phyloP scores from a whole-genome alignment of 2,113 vertebrate species.

The Ifrita kowaldi region DNA sequence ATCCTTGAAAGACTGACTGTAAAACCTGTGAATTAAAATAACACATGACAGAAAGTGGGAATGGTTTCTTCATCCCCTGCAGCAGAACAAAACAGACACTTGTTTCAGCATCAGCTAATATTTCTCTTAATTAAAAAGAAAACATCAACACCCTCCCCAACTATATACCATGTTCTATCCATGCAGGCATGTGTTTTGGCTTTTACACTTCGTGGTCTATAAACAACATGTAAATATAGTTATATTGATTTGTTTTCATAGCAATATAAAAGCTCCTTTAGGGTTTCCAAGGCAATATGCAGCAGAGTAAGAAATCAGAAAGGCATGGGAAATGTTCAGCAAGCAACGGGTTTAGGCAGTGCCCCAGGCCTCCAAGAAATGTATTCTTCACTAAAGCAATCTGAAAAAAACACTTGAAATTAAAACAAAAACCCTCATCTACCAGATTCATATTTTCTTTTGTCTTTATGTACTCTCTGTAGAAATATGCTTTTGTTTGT shows the following conservation, averaged over 20 bases:
- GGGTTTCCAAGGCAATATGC: conserved; percentile 67
- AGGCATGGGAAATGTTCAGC: conserved; percentile 8
- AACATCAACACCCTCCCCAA: not conserved
- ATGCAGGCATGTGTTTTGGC: not conserved
- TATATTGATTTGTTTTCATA: conserved; percentile 71
- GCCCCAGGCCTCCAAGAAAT: not conserved
- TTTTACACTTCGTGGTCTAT: conserved; percentile 36
- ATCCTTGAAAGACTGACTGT: conserved; percentile 15
- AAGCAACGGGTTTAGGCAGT: conserved; percentile 25
- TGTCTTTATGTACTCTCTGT: not conserved
- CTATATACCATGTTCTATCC: not conserved
- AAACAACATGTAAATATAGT: conserved; percentile 63
- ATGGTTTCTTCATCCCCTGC: not conserved
- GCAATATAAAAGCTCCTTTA: conserved; percentile 42
- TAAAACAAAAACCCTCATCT: not conserved
- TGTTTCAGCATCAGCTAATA: conserved; percentile 12
- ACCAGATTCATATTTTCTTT: not conserved
- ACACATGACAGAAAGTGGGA: conserved; percentile 31
- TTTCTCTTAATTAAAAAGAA: conserved; percentile 54
- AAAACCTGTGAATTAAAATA: conserved; percentile 38
- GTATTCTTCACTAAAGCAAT: not conserved
- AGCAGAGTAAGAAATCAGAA: conserved; percentile 43
- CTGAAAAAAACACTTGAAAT: not conserved
- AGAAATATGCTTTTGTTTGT: not conserved
- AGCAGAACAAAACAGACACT: not conserved